Evolutionary conservation across 2,888 invertebrate species (phyloP), one percentile per base, ranked within the genome.

Genomic region (Melikaiella ostensackeni): DNA sequence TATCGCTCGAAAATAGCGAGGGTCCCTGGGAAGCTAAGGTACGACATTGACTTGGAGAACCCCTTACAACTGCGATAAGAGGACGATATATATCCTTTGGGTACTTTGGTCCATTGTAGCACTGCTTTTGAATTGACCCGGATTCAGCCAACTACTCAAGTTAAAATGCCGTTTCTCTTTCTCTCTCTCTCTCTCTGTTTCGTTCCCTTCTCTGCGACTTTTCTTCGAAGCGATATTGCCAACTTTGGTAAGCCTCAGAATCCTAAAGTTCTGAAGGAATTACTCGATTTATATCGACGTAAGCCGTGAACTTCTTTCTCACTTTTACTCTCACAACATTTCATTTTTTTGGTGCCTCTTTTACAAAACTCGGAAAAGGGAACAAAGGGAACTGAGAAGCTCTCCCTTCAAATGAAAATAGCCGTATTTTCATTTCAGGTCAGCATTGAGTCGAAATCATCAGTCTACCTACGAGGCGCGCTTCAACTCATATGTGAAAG

Each of bases 261-360:
- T 64, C 77, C 75, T 76, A 46, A 73, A 77, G 77, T 73, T 76
- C n/a, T 33, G 30, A 84, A 82, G 80, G 82, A 80, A 83, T 82
- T 77, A 78, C 76, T 81, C 77, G 83, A 84, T 85, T 86, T 82
- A 82, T 81, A 78, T 80, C 76, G 79, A 83, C 83, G 88, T 84
- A 85, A 87, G 88, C 84, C 85, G 84, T 81, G 75, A 77, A 83
- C 84, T 77, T 77, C 75, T 77, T 80, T 82, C 82, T 81, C 81
- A 79, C 79, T 78, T 82, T 76, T 81, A 87, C 84, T 87, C 87
- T 88, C 85, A 85, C 83, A 86, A 78, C 80, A 79, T 77, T 84
- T 85, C 79, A 80, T 79, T 75, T 77, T 75, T 59, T 70, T 13
- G 27, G 42, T 30, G 55, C 19, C 55, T 64, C 62, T 30, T 70